Conservation (phyloP, 2,797 vertebrate genomes). For the Peromyscus attwateri region DNA sequence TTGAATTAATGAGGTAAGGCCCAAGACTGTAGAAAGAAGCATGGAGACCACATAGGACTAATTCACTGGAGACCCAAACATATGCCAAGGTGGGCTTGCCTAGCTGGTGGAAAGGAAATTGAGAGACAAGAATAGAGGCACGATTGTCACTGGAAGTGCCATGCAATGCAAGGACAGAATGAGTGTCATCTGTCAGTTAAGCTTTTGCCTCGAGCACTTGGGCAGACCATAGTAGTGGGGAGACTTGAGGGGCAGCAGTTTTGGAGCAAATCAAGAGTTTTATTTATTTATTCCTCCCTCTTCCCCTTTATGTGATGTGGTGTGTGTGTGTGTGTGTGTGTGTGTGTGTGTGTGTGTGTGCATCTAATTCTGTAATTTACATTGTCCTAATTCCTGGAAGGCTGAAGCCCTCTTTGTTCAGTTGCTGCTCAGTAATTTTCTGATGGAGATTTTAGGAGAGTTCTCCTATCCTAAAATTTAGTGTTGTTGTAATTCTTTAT, state of each 20-base stretch:
- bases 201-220: not conserved
- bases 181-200: too few relatives aligned
- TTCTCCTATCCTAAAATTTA: not conserved
- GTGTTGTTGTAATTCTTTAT: not conserved
- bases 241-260: not conserved
- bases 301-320: too few relatives aligned
- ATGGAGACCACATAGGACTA: not conserved
- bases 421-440: not conserved
- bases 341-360: not conserved
- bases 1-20: not conserved
- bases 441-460: not conserved
- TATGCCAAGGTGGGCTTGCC: not conserved
- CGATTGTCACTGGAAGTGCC: not conserved
- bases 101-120: not conserved
- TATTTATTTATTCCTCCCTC: too few relatives aligned
- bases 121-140: not conserved
- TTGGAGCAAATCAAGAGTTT: not conserved
- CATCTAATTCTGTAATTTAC: not conserved
- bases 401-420: not conserved
- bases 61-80: not conserved
- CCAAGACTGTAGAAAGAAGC: not conserved
- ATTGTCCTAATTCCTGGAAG: not conserved
- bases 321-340: not conserved
- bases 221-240: not conserved
- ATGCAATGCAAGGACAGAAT: not conserved